phyloP scores from a whole-genome alignment of 2,113 vertebrate genomes.

The Tragelaphus strepsiceros region DNA sequence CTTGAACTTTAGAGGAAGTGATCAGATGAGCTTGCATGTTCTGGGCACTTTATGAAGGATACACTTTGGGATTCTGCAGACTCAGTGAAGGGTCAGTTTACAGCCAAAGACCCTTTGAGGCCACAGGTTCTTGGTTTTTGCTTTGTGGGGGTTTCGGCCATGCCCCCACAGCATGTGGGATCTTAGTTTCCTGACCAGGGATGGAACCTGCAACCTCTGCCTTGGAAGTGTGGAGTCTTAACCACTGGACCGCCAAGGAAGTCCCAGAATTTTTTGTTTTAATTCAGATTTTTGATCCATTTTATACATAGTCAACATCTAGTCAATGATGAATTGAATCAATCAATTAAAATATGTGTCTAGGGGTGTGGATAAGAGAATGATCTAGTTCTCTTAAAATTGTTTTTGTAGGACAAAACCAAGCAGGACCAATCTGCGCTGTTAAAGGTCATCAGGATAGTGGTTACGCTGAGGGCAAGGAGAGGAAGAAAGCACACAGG shows the following conservation, averaged over 20 bases:
- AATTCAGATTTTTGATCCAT: not conserved
- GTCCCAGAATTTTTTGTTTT: not conserved
- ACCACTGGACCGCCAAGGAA: not conserved
- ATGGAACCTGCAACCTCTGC: not conserved
- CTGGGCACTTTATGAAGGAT: not conserved
- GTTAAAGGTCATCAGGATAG: not conserved
- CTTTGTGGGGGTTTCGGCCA: not conserved
- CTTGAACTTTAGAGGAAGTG: not conserved
- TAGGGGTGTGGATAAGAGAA: not conserved
- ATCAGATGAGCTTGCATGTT: not conserved
- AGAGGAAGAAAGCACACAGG: not conserved
- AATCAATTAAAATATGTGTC: not conserved
- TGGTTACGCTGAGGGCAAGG: not conserved
- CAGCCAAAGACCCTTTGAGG: not conserved
- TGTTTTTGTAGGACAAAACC: not conserved
- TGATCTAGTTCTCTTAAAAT: constrained; percentile 4
- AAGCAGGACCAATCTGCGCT: not conserved
- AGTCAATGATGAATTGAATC: not conserved
- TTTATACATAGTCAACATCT: not conserved
- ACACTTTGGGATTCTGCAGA: not conserved
- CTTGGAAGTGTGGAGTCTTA: not conserved
- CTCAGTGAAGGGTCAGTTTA: not conserved
- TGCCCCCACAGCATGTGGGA: not conserved
- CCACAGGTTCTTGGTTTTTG: not conserved
- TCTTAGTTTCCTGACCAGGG: not conserved